Conservation (phyloP, 2,888 invertebrate genomes). For the Pyrochroa serraticornis region DNA sequence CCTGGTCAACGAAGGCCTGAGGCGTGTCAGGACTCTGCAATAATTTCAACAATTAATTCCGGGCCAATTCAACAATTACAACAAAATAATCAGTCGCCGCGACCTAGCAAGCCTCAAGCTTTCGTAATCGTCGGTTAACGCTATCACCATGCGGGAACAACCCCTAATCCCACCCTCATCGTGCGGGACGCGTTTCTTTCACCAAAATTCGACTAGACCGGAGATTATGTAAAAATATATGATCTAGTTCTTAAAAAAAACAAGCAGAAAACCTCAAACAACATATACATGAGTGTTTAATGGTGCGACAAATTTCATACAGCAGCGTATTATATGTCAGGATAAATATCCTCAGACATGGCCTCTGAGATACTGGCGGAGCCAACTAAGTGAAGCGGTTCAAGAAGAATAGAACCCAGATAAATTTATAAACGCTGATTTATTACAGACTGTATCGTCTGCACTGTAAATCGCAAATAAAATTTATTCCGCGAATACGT, state of each 20-base stretch:
- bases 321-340: constrained; percentile 56
- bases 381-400: constrained; percentile 57
- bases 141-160: neutral
- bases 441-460: constrained; percentile 53
- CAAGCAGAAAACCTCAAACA: constrained; percentile 20
- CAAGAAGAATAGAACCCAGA: constrained; percentile 56
- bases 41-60: constrained; percentile 46
- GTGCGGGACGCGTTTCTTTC: neutral
- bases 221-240: neutral
- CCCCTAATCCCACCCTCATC: neutral
- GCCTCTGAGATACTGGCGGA: constrained; percentile 52
- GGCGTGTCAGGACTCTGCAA: constrained; percentile 53
- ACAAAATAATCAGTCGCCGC: too few relatives aligned
- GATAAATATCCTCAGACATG: constrained; percentile 55
- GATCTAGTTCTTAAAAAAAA: neutral
- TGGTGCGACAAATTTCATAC: constrained; percentile 59
- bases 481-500: constrained; percentile 49
- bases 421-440: constrained; percentile 58
- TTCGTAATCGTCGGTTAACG: constrained; percentile 15
- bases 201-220: constrained; percentile 7
- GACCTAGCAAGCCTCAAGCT: constrained; percentile 34
- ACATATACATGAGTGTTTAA: constrained; percentile 55
- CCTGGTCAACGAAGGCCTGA: constrained; percentile 52
- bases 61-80: constrained; percentile 32
- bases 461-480: constrained; percentile 53